Base-by-base conservation (phyloP, 2,888 invertebrate genomes). In the Stramonita haemastoma region DNA sequence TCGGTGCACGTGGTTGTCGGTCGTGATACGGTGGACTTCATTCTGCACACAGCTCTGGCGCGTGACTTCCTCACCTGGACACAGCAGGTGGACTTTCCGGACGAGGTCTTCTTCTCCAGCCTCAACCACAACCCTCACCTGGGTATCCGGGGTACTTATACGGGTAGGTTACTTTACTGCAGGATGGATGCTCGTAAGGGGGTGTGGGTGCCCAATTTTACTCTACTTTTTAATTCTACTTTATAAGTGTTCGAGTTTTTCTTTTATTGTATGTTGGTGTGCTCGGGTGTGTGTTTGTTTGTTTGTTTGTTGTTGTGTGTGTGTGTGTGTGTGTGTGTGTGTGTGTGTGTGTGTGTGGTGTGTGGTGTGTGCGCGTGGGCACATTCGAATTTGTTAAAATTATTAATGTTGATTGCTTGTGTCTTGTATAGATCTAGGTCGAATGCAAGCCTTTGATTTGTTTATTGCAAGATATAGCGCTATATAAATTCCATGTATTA, bases 21-120 rank as follows among this genome's bases (percentile, higher is more conserved):
- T 77, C 87, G 94, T 13, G 92, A 91, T 22, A 93, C 92, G 85
- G 93, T 94, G 19, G 92, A 94, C 29, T 94, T 90, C 90, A 90
- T 92, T 17, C 85, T 94, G 26, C 86, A 91, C 87, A 90, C 91
- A 57, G 17, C 88, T 5, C 83, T 86, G 1, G 91, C 93, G 1
- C 70, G 81, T 17, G 92, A 92, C n/a, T 92, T 94, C 15, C 89
- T 93, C 0, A 87, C 92, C 22, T 94, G 94, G 94, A 13, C 13
- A 0, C 60, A 26, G 11, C 11, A 26, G 2, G 70, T 88, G 29
- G 36, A 91, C 0, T 88, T 93, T 0, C 93, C 95, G 0, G 95
- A 95, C 60, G 95, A 95, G 89, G 92, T 93, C 56, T 94, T 92
- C 88, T 95, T 94, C 91, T 83, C 93, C 0, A 92, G 94, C 1